Evolutionary conservation across 2,797 vertebrate species (phyloP).

Genomic region (Vespertilio murinus): DNA sequence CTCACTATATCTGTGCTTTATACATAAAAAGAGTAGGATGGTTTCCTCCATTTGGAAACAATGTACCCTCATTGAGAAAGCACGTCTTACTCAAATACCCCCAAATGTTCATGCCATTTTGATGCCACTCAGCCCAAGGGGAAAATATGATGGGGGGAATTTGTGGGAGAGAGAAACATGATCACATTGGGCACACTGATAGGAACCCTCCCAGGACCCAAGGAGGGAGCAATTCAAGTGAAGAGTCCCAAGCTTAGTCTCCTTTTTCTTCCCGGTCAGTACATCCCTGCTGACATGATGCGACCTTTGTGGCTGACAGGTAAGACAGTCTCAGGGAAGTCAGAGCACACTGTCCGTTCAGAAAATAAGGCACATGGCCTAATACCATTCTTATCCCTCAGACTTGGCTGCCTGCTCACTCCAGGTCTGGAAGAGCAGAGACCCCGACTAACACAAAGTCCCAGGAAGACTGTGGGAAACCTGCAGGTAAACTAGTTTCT

Average conservation of each 20-base stretch:
- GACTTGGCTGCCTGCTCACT: neutral
- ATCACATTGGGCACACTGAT: neutral
- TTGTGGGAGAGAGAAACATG: neutral
- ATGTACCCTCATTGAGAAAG: neutral
- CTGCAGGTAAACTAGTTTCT: neutral
- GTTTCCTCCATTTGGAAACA: neutral
- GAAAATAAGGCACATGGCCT: neutral
- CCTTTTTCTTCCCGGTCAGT: neutral
- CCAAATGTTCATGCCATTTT: neutral
- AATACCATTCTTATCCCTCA: neutral
- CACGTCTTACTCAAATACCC: neutral
- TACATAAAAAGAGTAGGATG: neutral
- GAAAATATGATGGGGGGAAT: neutral
- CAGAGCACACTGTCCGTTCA: neutral
- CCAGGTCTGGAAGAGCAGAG: neutral
- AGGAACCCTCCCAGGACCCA: neutral
- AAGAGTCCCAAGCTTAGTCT: neutral
- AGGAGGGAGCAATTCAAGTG: neutral
- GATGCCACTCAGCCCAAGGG: neutral
- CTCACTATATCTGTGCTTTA: neutral
- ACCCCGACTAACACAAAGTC: neutral
- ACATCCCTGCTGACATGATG: neutral
- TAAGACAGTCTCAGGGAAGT: neutral
- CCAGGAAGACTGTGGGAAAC: neutral
- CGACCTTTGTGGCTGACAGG: neutral